These are phyloP conservation scores for Rhea pennata DNA, from an alignment of 2,113 vertebrate genomes.

Conservation along the genomic window DNA sequence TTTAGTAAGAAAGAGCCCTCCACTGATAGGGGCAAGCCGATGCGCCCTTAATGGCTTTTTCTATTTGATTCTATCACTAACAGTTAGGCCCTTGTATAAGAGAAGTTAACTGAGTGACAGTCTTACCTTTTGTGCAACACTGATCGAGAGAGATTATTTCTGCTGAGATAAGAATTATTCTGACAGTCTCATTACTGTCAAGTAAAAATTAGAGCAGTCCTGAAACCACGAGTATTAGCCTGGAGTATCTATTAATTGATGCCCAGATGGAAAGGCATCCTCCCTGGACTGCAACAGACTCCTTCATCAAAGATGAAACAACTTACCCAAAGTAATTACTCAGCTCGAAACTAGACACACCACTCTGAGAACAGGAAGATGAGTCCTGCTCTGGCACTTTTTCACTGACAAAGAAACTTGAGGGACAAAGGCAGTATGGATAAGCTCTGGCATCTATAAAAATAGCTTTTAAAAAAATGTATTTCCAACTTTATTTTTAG, in stretches of 20 bases:
- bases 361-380: neutral
- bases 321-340: neutral
- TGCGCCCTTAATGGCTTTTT: neutral
- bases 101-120: neutral
- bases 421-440: neutral
- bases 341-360: neutral
- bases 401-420: neutral
- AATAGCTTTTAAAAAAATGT: neutral
- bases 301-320: neutral
- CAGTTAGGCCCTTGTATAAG: neutral
- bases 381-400: neutral
- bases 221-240: neutral
- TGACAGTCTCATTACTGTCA: slow-evolving; percentile 33
- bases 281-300: neutral
- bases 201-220: slow-evolving; percentile 7
- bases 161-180: neutral
- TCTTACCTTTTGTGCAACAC: neutral
- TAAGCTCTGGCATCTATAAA: neutral
- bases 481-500: neutral
- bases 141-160: slow-evolving; percentile 11
- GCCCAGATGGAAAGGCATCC: neutral
- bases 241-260: slow-evolving; percentile 6
- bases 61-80: neutral
- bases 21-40: neutral
- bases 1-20: neutral